Conservation (phyloP, 2,888 invertebrate species). For the Entomobrya proxima region DNA sequence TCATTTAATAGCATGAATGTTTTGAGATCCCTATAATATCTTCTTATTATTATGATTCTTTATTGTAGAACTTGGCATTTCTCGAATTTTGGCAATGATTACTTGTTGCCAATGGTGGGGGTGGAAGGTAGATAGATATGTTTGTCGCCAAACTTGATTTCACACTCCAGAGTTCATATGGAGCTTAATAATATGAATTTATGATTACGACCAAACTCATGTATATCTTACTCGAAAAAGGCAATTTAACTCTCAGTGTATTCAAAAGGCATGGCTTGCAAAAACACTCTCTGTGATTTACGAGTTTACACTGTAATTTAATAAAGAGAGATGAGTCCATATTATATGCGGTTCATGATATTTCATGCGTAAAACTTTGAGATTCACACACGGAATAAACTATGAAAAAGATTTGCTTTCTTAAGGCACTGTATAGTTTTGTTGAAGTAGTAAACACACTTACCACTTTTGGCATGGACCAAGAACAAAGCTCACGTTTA, state of each 20-base stretch:
- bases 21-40: background rate
- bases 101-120: background rate
- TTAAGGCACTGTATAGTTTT: background rate
- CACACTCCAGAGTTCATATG: background rate
- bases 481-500: background rate
- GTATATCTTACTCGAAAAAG: too few relatives aligned
- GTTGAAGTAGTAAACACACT: background rate
- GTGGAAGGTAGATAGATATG: background rate
- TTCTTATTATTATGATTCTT: background rate
- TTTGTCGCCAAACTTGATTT: background rate
- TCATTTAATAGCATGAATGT: background rate
- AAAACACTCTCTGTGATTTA: background rate
- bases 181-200: background rate
- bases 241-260: background rate
- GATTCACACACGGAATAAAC: background rate
- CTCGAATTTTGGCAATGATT: conserved; percentile 10
- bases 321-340: conserved; percentile 3
- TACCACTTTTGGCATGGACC: background rate
- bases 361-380: background rate
- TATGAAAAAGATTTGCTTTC: background rate
- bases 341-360: background rate
- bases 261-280: background rate
- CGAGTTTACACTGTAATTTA: background rate
- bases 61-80: background rate
- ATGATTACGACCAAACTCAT: too few relatives aligned